A percentile compares a stretch with the other conserved stretches of the same genome.
Conservation (phyloP, 2,888 invertebrate species). For the Theretra japonica region DNA sequence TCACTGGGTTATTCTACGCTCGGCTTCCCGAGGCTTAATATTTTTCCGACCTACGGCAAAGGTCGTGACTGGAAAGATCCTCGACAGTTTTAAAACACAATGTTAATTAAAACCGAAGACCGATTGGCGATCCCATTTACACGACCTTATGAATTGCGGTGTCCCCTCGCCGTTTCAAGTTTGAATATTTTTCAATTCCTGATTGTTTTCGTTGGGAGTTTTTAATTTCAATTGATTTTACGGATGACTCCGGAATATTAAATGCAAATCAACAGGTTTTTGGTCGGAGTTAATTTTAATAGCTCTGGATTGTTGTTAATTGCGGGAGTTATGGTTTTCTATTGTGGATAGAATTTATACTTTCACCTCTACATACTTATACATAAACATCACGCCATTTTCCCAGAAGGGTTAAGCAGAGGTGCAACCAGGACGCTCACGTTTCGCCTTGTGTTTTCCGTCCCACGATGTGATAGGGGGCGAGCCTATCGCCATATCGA, state of each 20-base stretch:
- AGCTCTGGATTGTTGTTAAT: background rate
- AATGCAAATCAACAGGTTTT: conserved; percentile 17
- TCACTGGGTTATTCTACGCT: conserved; percentile 16
- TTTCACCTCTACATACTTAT: background rate
- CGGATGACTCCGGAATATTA: background rate
- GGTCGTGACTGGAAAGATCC: conserved; percentile 40
- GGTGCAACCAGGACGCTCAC: too few species aligned
- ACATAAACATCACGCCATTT: too few species aligned
- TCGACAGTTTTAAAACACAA: conserved; percentile 55
- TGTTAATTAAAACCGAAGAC: conserved; percentile 63
- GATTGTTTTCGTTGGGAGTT: background rate
- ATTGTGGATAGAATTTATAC: background rate
- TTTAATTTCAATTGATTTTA: conserved; percentile 16
- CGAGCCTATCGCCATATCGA: too few species aligned
- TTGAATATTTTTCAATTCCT: background rate
- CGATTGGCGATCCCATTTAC: conserved; percentile 50
- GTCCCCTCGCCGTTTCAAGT: background rate
- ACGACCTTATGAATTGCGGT: conserved; percentile 13
- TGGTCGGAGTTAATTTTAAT: conserved; percentile 12
- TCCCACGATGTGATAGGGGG: too few species aligned
- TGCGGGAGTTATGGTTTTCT: background rate
- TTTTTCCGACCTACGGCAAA: conserved; percentile 19
- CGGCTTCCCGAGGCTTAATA: conserved; percentile 1
- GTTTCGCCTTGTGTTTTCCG: too few species aligned
- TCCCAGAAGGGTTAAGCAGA: too few species aligned